These are phyloP conservation scores for Fissipunctia ypsillon DNA, from an alignment of 2,888 invertebrate species.

Conservation along the genomic window DNA sequence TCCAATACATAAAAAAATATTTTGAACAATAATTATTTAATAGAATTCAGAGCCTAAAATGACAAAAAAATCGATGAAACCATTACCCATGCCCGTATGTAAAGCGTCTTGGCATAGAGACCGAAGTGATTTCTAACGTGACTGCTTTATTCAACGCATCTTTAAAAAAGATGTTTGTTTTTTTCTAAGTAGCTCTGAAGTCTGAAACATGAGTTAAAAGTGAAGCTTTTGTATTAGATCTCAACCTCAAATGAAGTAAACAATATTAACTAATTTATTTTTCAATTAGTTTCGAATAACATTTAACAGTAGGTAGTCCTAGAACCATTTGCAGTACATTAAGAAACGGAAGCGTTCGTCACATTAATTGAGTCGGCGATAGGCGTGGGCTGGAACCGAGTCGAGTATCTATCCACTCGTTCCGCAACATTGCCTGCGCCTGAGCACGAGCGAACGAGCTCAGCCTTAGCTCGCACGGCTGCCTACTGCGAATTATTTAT, in stretches of 20 bases:
- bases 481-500: constrained; percentile 80
- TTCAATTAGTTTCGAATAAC: constrained; percentile 20
- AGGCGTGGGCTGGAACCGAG: constrained; percentile 77
- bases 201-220: background rate
- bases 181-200: background rate
- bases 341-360: constrained; percentile 78
- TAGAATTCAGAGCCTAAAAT: background rate
- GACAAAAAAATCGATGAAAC: background rate
- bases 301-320: constrained; percentile 24
- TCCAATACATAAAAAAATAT: background rate
- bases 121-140: background rate
- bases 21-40: background rate
- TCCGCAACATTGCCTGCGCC: constrained; percentile 77
- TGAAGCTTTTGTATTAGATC: background rate
- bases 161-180: background rate
- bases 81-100: no score
- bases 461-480: constrained; percentile 56
- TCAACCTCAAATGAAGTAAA: constrained; percentile 7
- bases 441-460: constrained; percentile 66
- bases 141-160: background rate
- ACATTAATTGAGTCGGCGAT: constrained; percentile 77
- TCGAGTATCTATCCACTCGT: constrained; percentile 71
- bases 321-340: constrained; percentile 55
- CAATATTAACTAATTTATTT: constrained; percentile 18
- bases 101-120: background rate